phyloP scores from a whole-genome alignment of 2,113 vertebrate species.

The Gambusia affinis region DNA sequence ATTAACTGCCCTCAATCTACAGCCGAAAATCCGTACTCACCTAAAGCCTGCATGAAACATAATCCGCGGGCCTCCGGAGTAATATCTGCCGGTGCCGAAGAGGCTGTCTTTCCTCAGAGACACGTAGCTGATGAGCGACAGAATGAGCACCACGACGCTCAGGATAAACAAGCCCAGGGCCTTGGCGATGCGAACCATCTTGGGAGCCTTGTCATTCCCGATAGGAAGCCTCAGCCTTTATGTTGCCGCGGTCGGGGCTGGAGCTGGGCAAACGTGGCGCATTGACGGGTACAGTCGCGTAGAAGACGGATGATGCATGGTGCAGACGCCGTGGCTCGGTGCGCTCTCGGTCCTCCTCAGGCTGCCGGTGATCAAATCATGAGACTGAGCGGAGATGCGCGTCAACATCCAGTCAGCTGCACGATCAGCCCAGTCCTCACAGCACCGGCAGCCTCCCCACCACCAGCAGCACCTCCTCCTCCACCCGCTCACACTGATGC shows the following conservation, averaged over 20 bases:
- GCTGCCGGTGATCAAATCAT: conserved; percentile 35
- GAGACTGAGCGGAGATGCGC: conserved; percentile 57
- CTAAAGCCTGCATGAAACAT: conserved; percentile 96
- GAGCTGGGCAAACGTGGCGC: conserved; percentile 2
- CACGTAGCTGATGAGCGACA: conserved; percentile 97
- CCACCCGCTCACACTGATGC: conserved; percentile 12
- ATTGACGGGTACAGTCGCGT: conserved; percentile 24
- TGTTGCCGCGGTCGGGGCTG: conserved; percentile 28
- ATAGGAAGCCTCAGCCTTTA: conserved; percentile 40
- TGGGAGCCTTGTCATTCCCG: conserved; percentile 74
- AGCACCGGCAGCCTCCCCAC: not conserved
- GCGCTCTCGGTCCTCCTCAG: conserved; percentile 46
- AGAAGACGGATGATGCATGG: conserved; percentile 57
- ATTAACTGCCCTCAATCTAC: not conserved
- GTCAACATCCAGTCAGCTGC: conserved; percentile 33
- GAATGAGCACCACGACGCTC: conserved; percentile 91
- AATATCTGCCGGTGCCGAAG: conserved; percentile 88
- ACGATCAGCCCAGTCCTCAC: conserved; percentile 8
- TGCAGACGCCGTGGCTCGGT: conserved; percentile 35
- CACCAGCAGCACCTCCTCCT: conserved; percentile 6
- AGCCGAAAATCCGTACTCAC: conserved; percentile 78
- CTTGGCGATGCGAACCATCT: conserved; percentile 95
- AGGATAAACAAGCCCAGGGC: conserved; percentile 94
- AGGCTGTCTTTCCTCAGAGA: conserved; percentile 94
- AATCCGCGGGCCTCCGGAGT: conserved; percentile 90